Evolutionary conservation across 2,797 vertebrate genomes (phyloP).

Genomic region (Acipenser transmontanus): DNA sequence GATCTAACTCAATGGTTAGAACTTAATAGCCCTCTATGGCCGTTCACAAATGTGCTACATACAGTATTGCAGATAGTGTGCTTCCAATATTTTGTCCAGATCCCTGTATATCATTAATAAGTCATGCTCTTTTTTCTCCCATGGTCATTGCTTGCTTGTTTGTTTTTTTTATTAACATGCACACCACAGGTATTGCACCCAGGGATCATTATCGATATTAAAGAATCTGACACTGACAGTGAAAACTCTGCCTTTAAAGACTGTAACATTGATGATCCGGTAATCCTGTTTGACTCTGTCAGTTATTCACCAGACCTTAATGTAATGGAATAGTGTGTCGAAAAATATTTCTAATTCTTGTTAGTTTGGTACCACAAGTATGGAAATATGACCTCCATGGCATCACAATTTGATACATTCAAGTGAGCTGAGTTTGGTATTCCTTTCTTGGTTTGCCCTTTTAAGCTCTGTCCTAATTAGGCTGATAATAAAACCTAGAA

Average conservation of each 20-base stretch:
- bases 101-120: neutral
- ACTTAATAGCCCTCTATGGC: neutral
- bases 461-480: neutral
- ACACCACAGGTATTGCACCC: constrained; percentile 65
- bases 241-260: constrained; percentile 64
- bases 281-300: constrained; percentile 47
- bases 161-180: constrained; percentile 29
- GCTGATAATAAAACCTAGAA: no score
- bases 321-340: neutral
- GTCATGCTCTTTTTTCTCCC: neutral
- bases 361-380: no score
- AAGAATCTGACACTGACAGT: constrained; percentile 55
- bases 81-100: constrained; percentile 5
- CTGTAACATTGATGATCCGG: constrained; percentile 53
- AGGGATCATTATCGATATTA: constrained; percentile 63
- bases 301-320: constrained; percentile 3
- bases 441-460: neutral
- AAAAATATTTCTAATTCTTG: no score
- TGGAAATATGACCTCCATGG: neutral
- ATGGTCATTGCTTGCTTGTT: constrained; percentile 14
- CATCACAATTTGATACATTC: constrained; percentile 29
- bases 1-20: neutral
- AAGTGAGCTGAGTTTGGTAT: constrained; percentile 10
- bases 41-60: neutral
- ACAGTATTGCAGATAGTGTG: constrained; percentile 2